Evolutionary conservation across 2,113 vertebrate species (phyloP), one percentile per base, ranked within the genome.

Genomic region (Carlito syrichta): DNA sequence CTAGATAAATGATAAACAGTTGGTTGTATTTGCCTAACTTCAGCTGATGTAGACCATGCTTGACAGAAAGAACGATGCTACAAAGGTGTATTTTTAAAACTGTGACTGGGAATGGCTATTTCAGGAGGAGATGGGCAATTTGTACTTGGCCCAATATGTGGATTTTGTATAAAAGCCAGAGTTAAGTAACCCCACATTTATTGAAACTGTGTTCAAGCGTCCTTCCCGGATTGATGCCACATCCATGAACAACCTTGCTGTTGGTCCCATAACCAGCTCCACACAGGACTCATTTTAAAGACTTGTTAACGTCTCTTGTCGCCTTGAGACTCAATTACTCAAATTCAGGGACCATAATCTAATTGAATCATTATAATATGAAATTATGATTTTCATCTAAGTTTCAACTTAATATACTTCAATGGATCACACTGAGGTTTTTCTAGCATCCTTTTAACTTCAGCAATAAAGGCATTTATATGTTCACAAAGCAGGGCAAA

Each of bases 381-480:
- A 91, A 95, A 84, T 96, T 97, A 98, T 66, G 88, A 30, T 76
- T 96, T 97, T 60, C 54, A 96, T 97, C 88, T 91, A 79, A 62
- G 91, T 98, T 98, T 98, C 97, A 96, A 96, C 77, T 86, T 88
- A 98, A 89, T 87, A 84, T 76, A 95, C 23, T 71, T 17, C 97
- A 97, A 52, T 83, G 97, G 97, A 96, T 97, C 94, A 93, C n/a
- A 84, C 76, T 30, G 84, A 86, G 86, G 95, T 95, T 96, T 97
- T 93, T 94, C 97, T 0, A 92, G 38, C 45, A 93, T 95, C 48
- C 45, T 98, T 98, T 97, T n/a, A 93, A 93, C 68, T 82, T 96
- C 40, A 82, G 40, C 84, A 96, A 40, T 77, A 87, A 96, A 86
- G 94, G 86, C 81, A 74, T 78, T 77, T 96, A 96, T 84, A 30